A percentile compares a stretch with the other conserved stretches of the same genome.
Conservation (phyloP, 2,888 invertebrate species). For the Hirudinaria manillensis region DNA sequence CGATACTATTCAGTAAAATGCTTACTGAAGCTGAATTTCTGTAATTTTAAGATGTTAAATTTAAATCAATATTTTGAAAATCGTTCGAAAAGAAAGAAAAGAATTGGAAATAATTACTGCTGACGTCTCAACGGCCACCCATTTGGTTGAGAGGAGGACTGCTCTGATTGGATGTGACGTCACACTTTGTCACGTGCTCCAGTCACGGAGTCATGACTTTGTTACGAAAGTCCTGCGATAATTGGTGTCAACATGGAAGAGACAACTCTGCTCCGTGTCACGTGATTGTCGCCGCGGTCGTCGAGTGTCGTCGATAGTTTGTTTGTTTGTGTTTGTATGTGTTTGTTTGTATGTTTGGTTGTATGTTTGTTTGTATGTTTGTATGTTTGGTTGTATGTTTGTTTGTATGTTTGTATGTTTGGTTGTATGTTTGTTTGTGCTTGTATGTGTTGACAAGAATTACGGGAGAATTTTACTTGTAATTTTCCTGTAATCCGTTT, state of each 20-base stretch:
- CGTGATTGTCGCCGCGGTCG: not conserved
- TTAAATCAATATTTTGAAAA: no score
- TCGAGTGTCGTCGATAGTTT: not conserved
- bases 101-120: no score
- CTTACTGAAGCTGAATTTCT: no score
- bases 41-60: no score
- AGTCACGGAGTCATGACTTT: not conserved
- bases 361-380: not conserved
- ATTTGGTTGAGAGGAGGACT: no score
- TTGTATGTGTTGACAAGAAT: no score
- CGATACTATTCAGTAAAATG: no score
- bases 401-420: not conserved
- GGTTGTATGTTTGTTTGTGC: no score
- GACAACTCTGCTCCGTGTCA: not conserved
- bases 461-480: no score
- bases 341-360: not conserved
- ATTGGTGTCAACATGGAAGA: conserved; percentile 1
- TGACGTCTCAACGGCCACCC: no score
- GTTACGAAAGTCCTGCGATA: not conserved
- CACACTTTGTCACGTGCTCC: conserved; percentile 9
- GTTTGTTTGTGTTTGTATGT: not conserved
- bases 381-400: not conserved
- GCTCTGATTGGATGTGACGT: not conserved
- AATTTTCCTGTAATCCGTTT: no score
- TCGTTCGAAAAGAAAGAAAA: no score